Percentiles rank a stretch among this genome's conserved stretches.
Evolutionary conservation across 2,113 vertebrate genomes (phyloP).

Genomic region (Thalassarche chlororhynchos): DNA sequence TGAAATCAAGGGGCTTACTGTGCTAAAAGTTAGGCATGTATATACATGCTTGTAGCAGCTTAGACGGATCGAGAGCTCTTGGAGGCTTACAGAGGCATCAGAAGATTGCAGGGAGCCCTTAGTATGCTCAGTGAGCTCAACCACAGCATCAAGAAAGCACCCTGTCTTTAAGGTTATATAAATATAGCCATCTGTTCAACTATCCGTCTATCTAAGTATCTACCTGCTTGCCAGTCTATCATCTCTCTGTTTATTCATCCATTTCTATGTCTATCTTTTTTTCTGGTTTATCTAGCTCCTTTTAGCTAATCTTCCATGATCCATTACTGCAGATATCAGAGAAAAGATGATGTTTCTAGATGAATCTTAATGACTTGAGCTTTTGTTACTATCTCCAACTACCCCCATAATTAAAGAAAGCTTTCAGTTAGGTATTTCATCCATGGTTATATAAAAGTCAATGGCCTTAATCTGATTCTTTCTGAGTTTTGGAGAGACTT

Average conservation of each 20-base stretch:
- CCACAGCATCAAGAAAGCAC: not conserved
- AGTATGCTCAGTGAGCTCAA: not conserved
- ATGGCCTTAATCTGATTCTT: not conserved
- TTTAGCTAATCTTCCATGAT: not conserved
- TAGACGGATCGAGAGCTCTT: not conserved
- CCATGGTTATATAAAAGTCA: not conserved
- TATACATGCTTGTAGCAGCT: not conserved
- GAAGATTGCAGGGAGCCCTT: not conserved
- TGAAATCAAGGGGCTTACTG: not conserved
- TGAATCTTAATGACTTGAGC: not conserved
- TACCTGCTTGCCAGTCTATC: not conserved
- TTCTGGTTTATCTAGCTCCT: not conserved
- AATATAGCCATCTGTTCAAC: not conserved
- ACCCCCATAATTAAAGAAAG: not conserved
- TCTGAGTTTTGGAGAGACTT: not conserved
- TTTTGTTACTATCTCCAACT: not conserved
- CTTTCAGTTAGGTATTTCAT: not conserved
- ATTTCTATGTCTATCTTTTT: not conserved
- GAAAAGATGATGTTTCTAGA: not conserved
- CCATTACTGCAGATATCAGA: not conserved
- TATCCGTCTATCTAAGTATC: not conserved
- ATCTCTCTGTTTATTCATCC: not conserved
- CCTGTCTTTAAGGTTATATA: not conserved
- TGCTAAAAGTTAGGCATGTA: not conserved
- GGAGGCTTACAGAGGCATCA: not conserved